These are phyloP conservation scores for Takifugu flavidus DNA, from an alignment of 2,113 vertebrate species.

Conservation along the genomic window DNA sequence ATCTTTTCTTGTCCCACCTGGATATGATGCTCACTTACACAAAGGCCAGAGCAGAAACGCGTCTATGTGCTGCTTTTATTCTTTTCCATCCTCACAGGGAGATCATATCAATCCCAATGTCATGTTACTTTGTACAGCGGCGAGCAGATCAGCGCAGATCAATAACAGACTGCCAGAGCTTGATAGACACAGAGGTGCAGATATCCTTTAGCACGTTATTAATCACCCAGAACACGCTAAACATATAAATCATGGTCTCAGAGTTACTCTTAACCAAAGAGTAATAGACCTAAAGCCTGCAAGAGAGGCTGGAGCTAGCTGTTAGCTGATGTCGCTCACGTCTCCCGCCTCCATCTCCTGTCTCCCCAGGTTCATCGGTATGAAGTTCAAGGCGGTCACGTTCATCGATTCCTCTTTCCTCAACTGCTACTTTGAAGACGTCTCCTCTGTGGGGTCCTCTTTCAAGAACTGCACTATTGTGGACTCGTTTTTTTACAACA, in stretches of 20 bases:
- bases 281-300: no score
- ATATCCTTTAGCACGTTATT: neutral
- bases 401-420: slow-evolving; percentile 92
- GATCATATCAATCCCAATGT: neutral
- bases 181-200: neutral
- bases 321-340: neutral
- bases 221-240: neutral
- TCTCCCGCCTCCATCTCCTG: neutral
- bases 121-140: neutral
- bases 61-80: slow-evolving; percentile 19
- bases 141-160: neutral
- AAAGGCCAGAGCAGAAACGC: slow-evolving; percentile 26
- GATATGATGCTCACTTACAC: slow-evolving; percentile 31
- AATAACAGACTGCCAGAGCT: neutral
- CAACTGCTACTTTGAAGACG: slow-evolving; percentile 89
- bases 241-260: no score
- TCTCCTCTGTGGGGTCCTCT: slow-evolving; percentile 87
- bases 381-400: slow-evolving; percentile 93
- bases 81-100: slow-evolving; percentile 4
- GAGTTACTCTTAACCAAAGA: no score
- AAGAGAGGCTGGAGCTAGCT: no score
- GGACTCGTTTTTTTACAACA: slow-evolving; percentile 86
- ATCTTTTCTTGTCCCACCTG: neutral
- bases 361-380: slow-evolving; percentile 81
- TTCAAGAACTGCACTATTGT: slow-evolving; percentile 92